phyloP scores from a whole-genome alignment of 2,113 vertebrate species.

The Neopipo cinnamomea region DNA sequence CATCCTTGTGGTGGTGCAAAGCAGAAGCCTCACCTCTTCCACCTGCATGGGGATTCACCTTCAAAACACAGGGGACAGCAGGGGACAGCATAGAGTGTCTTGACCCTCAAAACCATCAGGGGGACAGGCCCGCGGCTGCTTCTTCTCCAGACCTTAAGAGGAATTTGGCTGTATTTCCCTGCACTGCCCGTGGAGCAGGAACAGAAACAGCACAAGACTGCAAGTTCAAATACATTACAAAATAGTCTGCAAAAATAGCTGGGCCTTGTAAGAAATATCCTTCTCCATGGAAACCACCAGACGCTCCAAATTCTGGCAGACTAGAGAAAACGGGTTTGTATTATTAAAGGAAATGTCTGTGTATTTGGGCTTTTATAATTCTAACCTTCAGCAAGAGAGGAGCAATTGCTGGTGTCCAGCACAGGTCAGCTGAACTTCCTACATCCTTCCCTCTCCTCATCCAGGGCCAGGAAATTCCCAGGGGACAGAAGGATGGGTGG shows the following conservation, averaged over 20 bases:
- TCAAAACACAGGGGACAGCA: neutral
- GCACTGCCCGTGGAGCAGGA: neutral
- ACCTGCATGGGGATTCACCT: neutral
- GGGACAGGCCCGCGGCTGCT: neutral
- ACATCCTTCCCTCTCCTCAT: neutral
- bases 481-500: neutral
- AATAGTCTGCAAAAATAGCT: constrained; percentile 68
- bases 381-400: neutral
- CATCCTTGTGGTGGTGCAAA: neutral
- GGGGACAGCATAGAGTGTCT: neutral
- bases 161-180: neutral
- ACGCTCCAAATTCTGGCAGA: constrained; percentile 58
- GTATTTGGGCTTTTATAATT: neutral
- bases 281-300: constrained; percentile 69
- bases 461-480: accelerated
- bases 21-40: neutral
- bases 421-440: neutral
- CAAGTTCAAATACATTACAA: constrained; percentile 51
- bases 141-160: neutral
- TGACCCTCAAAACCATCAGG: neutral
- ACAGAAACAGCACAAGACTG: constrained; percentile 35
- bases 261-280: constrained; percentile 55
- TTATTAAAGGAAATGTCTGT: constrained; percentile 53
- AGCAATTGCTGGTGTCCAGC: neutral
- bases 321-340: neutral